Percentiles rank a stretch among this genome's conserved stretches.
Evolutionary conservation across 1,140 invertebrate genomes (phyloP).

Genomic region (Eubasilissa regina): DNA sequence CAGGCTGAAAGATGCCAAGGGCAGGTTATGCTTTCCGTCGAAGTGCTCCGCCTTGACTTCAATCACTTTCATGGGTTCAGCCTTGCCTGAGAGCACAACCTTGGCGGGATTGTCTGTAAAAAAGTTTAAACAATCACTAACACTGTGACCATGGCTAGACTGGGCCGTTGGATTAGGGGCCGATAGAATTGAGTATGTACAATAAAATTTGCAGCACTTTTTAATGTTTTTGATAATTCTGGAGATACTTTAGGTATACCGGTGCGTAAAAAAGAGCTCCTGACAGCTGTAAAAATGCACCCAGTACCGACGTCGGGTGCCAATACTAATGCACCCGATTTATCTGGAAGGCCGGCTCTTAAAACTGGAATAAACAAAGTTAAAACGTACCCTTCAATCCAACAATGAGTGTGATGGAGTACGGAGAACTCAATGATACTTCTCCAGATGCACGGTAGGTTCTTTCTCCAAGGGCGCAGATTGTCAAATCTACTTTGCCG

Average conservation of each 20-base stretch:
- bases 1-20: constrained; percentile 74
- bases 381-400: constrained; percentile 7
- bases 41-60: constrained; percentile 75
- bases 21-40: constrained; percentile 73
- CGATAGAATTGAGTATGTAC: too few species aligned
- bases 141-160: background rate
- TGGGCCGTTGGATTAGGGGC: too few species aligned
- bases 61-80: constrained; percentile 77
- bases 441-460: background rate
- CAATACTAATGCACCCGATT: too few species aligned
- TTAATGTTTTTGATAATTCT: too few species aligned
- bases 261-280: too few species aligned
- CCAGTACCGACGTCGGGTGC: too few species aligned
- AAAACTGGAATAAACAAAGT: background rate
- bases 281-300: too few species aligned
- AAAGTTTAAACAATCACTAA: background rate
- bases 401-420: background rate
- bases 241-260: too few species aligned
- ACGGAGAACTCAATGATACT: background rate
- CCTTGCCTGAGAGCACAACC: constrained; percentile 70
- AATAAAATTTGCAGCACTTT: too few species aligned
- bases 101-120: constrained; percentile 12
- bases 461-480: constrained; percentile 6
- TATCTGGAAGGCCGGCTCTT: too few species aligned
- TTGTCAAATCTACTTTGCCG: background rate